Percentiles rank a stretch among this genome's conserved stretches.
Evolutionary conservation across 2,113 vertebrate species (phyloP).

Genomic region (Esox niger): DNA sequence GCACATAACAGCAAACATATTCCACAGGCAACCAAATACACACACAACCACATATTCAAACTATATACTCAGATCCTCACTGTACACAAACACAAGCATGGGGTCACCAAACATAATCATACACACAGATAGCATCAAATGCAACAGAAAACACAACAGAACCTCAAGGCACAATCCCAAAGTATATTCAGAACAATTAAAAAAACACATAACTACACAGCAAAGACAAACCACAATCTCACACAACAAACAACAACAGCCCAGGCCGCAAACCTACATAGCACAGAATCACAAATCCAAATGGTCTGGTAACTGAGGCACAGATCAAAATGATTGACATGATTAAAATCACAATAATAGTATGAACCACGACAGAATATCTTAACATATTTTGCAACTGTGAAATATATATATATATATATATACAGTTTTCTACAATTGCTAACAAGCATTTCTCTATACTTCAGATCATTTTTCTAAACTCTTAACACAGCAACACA

Average conservation of each 20-base stretch:
- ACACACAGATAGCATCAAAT: not conserved
- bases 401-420: not conserved
- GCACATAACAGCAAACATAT: not conserved
- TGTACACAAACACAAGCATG: not conserved
- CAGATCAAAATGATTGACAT: constrained; percentile 26
- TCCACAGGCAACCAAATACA: not conserved
- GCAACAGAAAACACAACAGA: not conserved
- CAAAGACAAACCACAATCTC: not conserved
- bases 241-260: constrained; percentile 23
- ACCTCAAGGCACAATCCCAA: not conserved
- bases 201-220: not conserved
- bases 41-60: not conserved
- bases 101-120: not conserved
- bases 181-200: not conserved
- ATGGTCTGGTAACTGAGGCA: constrained; percentile 38
- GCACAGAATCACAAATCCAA: constrained; percentile 55
- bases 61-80: not conserved
- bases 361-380: constrained; percentile 8
- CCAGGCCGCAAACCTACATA: constrained; percentile 45
- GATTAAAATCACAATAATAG: constrained; percentile 25
- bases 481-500: no score
- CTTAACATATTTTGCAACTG: not conserved
- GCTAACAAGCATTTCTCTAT: no score
- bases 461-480: no score
- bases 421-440: no score